Conservation (phyloP, 2,113 vertebrate genomes). For the Paramormyrops kingsleyae region DNA sequence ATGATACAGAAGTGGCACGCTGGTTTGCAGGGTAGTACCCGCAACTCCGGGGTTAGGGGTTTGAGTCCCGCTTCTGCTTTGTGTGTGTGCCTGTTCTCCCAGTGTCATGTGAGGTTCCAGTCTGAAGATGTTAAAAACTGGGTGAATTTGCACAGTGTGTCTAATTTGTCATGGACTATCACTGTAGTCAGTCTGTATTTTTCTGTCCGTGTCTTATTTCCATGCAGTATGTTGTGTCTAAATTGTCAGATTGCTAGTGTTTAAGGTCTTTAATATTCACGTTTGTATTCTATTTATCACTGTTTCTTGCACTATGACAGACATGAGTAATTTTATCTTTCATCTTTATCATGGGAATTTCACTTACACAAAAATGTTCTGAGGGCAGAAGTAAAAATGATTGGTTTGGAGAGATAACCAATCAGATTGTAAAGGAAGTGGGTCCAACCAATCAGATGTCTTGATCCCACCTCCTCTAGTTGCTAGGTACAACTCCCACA, state of each 20-base stretch:
- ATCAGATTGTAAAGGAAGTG: no score
- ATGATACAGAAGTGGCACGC: not conserved
- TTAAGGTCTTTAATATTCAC: not conserved
- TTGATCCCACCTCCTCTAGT: no score
- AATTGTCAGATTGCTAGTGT: not conserved
- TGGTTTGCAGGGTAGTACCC: not conserved
- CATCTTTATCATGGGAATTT: no score
- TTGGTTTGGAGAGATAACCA: no score
- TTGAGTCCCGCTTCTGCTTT: not conserved
- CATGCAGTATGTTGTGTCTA: not conserved
- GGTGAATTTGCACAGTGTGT: not conserved
- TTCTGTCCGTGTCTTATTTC: not conserved
- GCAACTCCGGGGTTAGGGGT: not conserved
- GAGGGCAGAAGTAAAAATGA: no score
- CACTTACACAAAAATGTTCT: no score
- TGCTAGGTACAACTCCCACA: no score
- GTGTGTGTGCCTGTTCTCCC: not conserved
- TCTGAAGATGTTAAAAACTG: not conserved
- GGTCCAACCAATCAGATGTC: no score
- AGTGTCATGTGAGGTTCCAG: not conserved
- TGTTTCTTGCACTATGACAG: not conserved
- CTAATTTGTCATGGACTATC: not conserved
- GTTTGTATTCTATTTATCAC: not conserved
- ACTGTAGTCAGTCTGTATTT: not conserved
- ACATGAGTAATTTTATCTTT: not conserved